These are phyloP conservation scores for Ceratina calcarata DNA, from an alignment of 1,140 invertebrate species.

Conservation along the genomic window DNA sequence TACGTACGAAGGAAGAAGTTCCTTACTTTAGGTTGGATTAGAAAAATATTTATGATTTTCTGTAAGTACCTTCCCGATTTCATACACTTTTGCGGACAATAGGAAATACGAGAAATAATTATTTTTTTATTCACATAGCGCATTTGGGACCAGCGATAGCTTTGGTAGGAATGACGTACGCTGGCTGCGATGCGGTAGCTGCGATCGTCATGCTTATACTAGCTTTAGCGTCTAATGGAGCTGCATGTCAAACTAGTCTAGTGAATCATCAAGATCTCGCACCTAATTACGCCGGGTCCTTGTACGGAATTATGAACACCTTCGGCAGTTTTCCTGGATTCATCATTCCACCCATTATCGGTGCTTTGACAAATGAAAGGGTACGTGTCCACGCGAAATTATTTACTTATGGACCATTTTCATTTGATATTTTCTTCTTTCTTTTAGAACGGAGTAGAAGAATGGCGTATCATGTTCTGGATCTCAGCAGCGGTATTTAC, in stretches of 20 bases:
- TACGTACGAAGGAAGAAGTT: slow-evolving; percentile 82
- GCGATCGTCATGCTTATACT: slow-evolving; percentile 86
- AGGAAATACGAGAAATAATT: slow-evolving; percentile 2
- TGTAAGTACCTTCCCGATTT: slow-evolving; percentile 80
- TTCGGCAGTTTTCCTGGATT: slow-evolving; percentile 88
- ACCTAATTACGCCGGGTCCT: slow-evolving; percentile 89
- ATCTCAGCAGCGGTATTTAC: slow-evolving; percentile 87
- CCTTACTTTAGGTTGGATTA: slow-evolving; percentile 83
- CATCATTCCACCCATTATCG: slow-evolving; percentile 86
- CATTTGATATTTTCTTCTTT: slow-evolving; percentile 1
- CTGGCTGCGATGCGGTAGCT: slow-evolving; percentile 83
- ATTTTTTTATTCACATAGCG: slow-evolving; percentile 79
- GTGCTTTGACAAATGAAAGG: slow-evolving; percentile 83
- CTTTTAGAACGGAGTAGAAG: slow-evolving; percentile 86
- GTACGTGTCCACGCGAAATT: slow-evolving; percentile 72
- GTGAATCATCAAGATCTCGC: slow-evolving; percentile 93
- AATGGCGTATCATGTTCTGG: slow-evolving; percentile 90
- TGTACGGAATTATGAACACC: slow-evolving; percentile 88
- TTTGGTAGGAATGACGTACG: slow-evolving; percentile 84
- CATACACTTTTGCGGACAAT: neutral
- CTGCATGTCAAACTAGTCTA: slow-evolving; percentile 90
- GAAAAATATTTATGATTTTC: slow-evolving; percentile 86
- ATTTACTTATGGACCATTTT: neutral
- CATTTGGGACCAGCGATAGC: slow-evolving; percentile 86
- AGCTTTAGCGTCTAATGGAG: slow-evolving; percentile 90